A percentile compares a stretch with the other conserved stretches of the same genome.
Evolutionary conservation across 2,113 vertebrate genomes (phyloP).

Genomic region (Nesoenas mayeri): DNA sequence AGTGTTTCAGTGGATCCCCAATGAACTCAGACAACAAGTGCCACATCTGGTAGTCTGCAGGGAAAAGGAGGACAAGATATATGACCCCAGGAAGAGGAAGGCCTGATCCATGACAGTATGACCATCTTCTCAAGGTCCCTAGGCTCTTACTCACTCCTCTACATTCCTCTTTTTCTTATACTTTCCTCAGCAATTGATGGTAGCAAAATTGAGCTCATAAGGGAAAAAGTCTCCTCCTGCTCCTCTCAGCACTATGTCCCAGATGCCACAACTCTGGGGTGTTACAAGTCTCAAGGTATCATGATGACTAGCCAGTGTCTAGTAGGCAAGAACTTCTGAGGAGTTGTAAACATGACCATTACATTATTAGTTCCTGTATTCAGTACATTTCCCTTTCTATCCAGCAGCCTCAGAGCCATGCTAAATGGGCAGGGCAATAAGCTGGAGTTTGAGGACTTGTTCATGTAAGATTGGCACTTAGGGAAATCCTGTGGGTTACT

Average conservation of each 20-base stretch:
- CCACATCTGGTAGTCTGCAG: conserved; percentile 66
- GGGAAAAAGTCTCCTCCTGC: not conserved
- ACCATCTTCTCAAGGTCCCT: not conserved
- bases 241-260: not conserved
- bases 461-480: not conserved
- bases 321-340: not conserved
- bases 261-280: not conserved
- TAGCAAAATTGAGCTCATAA: not conserved
- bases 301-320: not conserved
- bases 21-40: conserved; percentile 73
- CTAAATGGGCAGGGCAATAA: not conserved
- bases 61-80: not conserved
- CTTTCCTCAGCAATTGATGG: not conserved
- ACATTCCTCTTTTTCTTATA: not conserved
- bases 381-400: not conserved
- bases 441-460: not conserved
- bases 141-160: not conserved
- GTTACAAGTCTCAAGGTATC: not conserved
- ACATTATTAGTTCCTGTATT: not conserved
- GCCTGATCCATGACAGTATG: not conserved
- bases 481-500: not conserved
- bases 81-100: not conserved
- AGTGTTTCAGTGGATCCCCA: conserved; percentile 53
- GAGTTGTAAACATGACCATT: not conserved
- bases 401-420: not conserved